Conservation (phyloP, 2,797 vertebrate species). For the Novumbra hubbsi region DNA sequence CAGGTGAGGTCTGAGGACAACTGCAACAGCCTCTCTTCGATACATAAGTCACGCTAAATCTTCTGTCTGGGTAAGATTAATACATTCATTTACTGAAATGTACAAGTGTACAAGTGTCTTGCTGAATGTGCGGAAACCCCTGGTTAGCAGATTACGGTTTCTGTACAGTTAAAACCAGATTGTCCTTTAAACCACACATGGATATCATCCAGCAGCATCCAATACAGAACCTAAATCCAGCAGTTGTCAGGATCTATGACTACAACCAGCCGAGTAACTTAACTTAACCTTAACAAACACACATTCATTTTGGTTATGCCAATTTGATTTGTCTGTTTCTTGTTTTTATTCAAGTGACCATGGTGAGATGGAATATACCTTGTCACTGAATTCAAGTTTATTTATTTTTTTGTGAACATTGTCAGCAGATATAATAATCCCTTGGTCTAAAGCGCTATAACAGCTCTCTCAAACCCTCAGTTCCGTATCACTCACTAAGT, state of each 20-base stretch:
- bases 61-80: slow-evolving; percentile 46
- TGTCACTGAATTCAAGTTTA: not conserved
- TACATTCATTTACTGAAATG: not conserved
- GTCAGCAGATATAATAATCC: too few relatives aligned
- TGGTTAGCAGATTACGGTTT: too few relatives aligned
- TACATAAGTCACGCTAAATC: slow-evolving; percentile 35
- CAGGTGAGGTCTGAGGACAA: slow-evolving; percentile 16
- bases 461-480: too few relatives aligned
- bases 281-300: not conserved
- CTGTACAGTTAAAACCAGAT: slow-evolving; percentile 54
- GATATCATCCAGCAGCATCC: slow-evolving; percentile 45
- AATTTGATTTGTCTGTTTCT: not conserved
- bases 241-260: slow-evolving; percentile 68
- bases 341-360: slow-evolving; percentile 52
- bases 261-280: slow-evolving; percentile 72
- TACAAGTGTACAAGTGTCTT: too few relatives aligned
- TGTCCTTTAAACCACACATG: slow-evolving; percentile 23
- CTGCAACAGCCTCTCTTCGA: slow-evolving; percentile 25
- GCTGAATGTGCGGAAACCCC: too few relatives aligned
- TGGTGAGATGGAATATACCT: slow-evolving; percentile 52
- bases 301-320: too few relatives aligned
- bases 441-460: not conserved
- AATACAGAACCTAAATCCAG: slow-evolving; percentile 69
- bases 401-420: not conserved
- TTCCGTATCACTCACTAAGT: too few relatives aligned